phyloP scores from a whole-genome alignment of 2,888 invertebrate genomes.

The Augochlorella aurata region DNA sequence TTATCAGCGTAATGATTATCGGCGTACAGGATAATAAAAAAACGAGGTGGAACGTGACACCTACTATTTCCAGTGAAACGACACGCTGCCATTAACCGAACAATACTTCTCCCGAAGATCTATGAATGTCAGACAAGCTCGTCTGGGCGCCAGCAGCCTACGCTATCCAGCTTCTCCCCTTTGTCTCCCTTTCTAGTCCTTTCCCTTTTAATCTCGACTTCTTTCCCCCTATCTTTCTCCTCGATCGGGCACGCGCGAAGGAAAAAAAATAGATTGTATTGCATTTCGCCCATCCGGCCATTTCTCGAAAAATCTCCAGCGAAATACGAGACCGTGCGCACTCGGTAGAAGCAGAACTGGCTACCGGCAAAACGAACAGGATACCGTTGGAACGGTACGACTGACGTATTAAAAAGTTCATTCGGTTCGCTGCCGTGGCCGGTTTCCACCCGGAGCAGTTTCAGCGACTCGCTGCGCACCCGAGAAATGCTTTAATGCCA shows the following conservation, averaged over 20 bases:
- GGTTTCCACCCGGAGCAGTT: slow-evolving; percentile 8
- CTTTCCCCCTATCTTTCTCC: not conserved
- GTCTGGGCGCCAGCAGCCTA: slow-evolving; percentile 62
- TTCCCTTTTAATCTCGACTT: not conserved
- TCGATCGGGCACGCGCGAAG: not conserved
- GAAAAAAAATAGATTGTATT: not conserved
- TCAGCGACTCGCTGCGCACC: not conserved
- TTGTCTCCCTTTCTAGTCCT: not conserved
- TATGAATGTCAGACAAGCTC: slow-evolving; percentile 41
- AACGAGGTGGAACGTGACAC: slow-evolving; percentile 4
- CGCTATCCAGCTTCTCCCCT: slow-evolving; percentile 27
- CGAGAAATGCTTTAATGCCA: slow-evolving; percentile 10
- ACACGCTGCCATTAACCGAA: slow-evolving; percentile 36
- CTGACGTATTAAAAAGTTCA: slow-evolving; percentile 33
- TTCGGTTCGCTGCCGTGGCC: not conserved
- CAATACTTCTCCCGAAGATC: slow-evolving; percentile 23
- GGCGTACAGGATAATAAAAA: not conserved
- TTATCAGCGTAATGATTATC: not conserved
- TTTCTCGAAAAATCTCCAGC: slow-evolving; percentile 8
- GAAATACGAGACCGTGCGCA: not conserved
- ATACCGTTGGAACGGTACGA: slow-evolving; percentile 10
- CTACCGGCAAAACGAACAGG: not conserved
- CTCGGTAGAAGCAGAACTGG: not conserved
- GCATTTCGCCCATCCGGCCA: not conserved
- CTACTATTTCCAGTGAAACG: slow-evolving; percentile 28